phyloP scores from a whole-genome alignment of 2,888 invertebrate species.

The Oscheius myriophilus region DNA sequence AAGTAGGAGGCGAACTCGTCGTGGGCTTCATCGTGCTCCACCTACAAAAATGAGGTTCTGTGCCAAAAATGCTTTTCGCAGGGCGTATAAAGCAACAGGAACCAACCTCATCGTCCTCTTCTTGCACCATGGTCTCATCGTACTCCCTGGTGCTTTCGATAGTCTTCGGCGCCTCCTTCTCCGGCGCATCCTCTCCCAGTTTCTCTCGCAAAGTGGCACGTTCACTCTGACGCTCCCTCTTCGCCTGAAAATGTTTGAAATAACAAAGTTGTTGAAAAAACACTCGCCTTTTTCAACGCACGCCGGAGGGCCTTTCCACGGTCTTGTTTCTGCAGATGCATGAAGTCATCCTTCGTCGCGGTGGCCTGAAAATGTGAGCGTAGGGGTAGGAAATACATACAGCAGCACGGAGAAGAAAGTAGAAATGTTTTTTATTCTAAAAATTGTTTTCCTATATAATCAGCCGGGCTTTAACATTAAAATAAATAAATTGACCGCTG shows the following conservation, averaged over 20 bases:
- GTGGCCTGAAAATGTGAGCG: slow-evolving; percentile 37
- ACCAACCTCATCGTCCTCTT: slow-evolving; percentile 78
- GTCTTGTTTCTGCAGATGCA: slow-evolving; percentile 48
- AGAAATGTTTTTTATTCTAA: too few relatives aligned
- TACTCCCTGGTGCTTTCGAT: slow-evolving; percentile 89
- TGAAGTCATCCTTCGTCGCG: slow-evolving; percentile 44
- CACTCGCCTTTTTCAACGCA: slow-evolving; percentile 39
- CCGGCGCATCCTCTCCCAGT: slow-evolving; percentile 71
- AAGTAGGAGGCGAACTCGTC: slow-evolving; percentile 91
- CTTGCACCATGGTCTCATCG: slow-evolving; percentile 86
- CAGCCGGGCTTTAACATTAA: too few relatives aligned
- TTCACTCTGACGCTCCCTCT: slow-evolving; percentile 61
- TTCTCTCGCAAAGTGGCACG: slow-evolving; percentile 61
- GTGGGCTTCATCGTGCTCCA: slow-evolving; percentile 76
- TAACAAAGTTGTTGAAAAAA: background rate
- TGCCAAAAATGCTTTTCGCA: too few relatives aligned
- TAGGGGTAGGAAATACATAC: background rate
- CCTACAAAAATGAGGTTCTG: slow-evolving; percentile 55
- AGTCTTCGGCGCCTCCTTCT: slow-evolving; percentile 85
- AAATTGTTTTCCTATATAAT: too few relatives aligned
- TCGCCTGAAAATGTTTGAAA: slow-evolving; percentile 49
- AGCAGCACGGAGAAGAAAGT: too few relatives aligned
- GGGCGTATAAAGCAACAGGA: background rate
- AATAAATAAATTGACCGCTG: too few relatives aligned
- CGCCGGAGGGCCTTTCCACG: slow-evolving; percentile 49